Conservation (phyloP, 1,140 invertebrate species). For the Mercenaria mercenaria region DNA sequence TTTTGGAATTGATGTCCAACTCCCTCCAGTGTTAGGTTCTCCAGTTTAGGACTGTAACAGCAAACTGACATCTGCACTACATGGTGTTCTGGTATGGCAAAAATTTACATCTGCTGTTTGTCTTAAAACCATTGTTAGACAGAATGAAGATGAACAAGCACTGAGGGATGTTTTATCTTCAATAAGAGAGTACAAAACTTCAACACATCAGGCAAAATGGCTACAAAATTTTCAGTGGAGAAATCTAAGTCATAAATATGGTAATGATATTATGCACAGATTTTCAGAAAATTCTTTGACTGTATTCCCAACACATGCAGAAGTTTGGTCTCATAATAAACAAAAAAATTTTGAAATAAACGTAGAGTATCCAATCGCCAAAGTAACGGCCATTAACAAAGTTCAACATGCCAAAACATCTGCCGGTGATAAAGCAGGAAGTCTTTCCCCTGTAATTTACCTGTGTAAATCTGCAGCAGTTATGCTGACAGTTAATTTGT, state of each 20-base stretch:
- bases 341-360: conserved; percentile 45
- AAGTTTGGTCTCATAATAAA: conserved; percentile 46
- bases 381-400: conserved; percentile 8
- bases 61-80: conserved; percentile 39
- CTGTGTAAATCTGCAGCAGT: conserved; percentile 59
- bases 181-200: conserved; percentile 36
- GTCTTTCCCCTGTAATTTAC: conserved; percentile 7
- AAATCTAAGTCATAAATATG: conserved; percentile 24
- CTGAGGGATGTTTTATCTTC: conserved; percentile 46
- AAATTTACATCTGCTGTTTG: conserved; percentile 54
- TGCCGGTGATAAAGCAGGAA: conserved; percentile 7
- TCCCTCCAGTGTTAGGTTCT: conserved; percentile 68
- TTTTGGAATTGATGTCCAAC: conserved; percentile 72
- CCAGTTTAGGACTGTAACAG: conserved; percentile 56
- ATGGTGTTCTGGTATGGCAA: conserved; percentile 64
- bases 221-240: conserved; percentile 66
- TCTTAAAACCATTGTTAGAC: conserved; percentile 58
- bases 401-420: conserved; percentile 34
- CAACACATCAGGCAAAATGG: conserved; percentile 41
- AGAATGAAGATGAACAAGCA: conserved; percentile 42
- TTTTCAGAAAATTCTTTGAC: neutral
- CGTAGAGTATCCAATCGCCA: conserved; percentile 38
- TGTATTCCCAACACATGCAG: conserved; percentile 25
- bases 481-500: conserved; percentile 64
- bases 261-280: neutral